Evolutionary conservation across 2,888 invertebrate species (phyloP), one percentile per base, ranked within the genome.

Genomic region (Frankliniella intonsa): DNA sequence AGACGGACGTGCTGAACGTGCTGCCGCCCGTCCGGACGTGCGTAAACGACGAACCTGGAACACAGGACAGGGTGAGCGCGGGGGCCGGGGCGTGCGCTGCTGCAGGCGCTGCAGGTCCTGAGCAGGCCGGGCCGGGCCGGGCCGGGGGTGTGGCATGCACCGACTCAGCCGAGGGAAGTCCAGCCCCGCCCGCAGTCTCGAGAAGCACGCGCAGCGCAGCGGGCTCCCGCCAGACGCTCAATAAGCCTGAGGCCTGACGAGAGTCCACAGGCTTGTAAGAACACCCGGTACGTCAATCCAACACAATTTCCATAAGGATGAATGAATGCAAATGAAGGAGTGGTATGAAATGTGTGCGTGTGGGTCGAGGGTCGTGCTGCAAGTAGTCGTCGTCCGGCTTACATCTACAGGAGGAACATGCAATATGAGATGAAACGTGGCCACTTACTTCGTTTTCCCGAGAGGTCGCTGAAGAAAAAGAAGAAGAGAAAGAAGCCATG

Each of bases 11-110:
- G 69, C 69, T 76, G 69, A 76, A 76, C 69, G 69, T 10, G 69
- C 11, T 76, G 69, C 25, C 69, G 22, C 69, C 69, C 69, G 69
- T 76, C 69, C 69, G 22, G 69, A 76, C 25, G 69, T 76, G 69
- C 69, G 69, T 76, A 25, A 76, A 76, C 69, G 69, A 76, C 69
- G 51, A 49, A 80, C 80, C 82, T 82, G 80, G 27, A 81, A 22
- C 65, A 25, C 27, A 49, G 27, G 49, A 38, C 22, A 38, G 11
- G 81, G 62, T 38, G 22, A 76, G 38, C 51, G 65, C 50, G 22
- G 50, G 81, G 76, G 81, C 12, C 79, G 76, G n/a, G 50, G 50
- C 9, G 38, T 38, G 49, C n/a, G 50, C 17, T 55, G 3, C 17
- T 17, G 17, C 55, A 55, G 2, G 55, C 62, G 62, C 62, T 12